These are phyloP conservation scores for Masticophis lateralis DNA, from an alignment of 2,797 vertebrate species.

Conservation along the genomic window DNA sequence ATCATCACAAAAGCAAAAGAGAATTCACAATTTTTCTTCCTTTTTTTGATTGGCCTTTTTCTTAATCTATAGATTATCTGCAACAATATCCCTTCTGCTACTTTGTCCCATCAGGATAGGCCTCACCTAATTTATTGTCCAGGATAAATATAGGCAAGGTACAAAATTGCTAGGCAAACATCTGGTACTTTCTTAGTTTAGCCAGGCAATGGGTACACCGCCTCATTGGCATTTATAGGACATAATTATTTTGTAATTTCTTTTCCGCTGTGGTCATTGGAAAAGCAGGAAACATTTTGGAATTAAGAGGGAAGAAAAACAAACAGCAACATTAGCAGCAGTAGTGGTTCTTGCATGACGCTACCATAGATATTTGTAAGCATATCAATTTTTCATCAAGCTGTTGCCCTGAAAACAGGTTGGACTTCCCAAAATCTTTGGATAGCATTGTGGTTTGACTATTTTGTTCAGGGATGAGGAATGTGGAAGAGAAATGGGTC, in stretches of 20 bases:
- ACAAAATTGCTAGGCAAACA: slow-evolving; percentile 29
- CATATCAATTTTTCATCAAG: neutral
- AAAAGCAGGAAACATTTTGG: neutral
- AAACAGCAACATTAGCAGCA: neutral
- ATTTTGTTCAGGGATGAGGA: neutral
- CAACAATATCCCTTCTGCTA: neutral
- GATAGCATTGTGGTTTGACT: neutral
- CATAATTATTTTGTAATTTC: slow-evolving; percentile 7
- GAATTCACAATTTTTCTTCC: neutral
- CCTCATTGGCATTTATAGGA: neutral
- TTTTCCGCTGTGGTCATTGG: slow-evolving; percentile 12
- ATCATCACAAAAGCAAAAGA: neutral
- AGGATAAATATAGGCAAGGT: slow-evolving; percentile 15
- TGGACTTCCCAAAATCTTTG: neutral
- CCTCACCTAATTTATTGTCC: neutral
- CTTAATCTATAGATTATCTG: neutral
- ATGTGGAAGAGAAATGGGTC: neutral
- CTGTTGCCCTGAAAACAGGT: neutral
- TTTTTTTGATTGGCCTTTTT: neutral
- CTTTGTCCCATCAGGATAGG: neutral
- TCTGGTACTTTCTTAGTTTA: neutral
- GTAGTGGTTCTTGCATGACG: neutral
- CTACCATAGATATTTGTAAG: neutral
- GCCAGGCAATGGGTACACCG: slow-evolving; percentile 1
- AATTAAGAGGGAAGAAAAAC: neutral